Evolutionary conservation across 2,888 invertebrate genomes (phyloP), one percentile per base, ranked within the genome.

Genomic region (Caenorhabditis becei): DNA sequence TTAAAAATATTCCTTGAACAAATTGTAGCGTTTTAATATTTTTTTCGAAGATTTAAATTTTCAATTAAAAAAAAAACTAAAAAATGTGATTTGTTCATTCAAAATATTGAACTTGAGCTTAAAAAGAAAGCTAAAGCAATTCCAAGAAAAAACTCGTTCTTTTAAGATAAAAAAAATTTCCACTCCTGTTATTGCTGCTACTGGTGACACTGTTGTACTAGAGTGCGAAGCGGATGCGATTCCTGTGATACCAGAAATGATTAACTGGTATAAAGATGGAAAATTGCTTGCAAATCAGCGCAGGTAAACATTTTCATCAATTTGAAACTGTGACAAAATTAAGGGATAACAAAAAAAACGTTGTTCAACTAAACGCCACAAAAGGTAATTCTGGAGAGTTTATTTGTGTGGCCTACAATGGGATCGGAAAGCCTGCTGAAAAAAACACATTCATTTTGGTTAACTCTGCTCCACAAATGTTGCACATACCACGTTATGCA

Each of bases 211-310:
- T 8, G 88, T 90, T 3, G 75, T 89, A 5, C 67, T 90, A 28
- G 91, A 91, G 80, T 90, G 90, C 75, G 89, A 89, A 62, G 90
- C 87, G 7, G 90, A 90, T 49, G 90, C 88, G 24, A 83, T 86
- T 11, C 90, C 90, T 1, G 66, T 66, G 20, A 83, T 66, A 35
- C 54, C 79, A 26, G 86, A 88, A 11, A 91, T 90, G 90, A 87
- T 91, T 23, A 77, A 83, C 24, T 90, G 90, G 90, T 83, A 79
- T 66, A 80, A 87, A 63, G 87, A 85, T 44, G 85, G 84, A 11
- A 24, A 74, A 10, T 44, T 41, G 2, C 4, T 77, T 56, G 63
- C 41, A 47, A n/a, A n/a, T n/a, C n/a, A n/a, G n/a, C n/a, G n/a
- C 28, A 65, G 32, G 65, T 59, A 44, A 14, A 24, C 14, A 2